Evolutionary conservation across 2,888 invertebrate species (phyloP).

Genomic region (Dexiosoma caninum): DNA sequence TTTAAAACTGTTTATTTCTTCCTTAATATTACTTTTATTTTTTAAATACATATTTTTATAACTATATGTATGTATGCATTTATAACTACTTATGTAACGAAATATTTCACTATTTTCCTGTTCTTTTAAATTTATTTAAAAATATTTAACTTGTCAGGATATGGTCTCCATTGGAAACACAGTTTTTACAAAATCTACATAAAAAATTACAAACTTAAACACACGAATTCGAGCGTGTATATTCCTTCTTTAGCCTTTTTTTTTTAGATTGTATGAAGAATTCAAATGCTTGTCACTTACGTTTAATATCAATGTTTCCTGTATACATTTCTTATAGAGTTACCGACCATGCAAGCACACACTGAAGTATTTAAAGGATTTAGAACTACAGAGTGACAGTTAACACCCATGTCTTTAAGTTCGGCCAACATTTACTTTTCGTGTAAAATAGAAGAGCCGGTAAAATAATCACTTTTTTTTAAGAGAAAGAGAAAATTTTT

Average conservation of each 20-base stretch:
- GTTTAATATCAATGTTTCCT: constrained; percentile 34
- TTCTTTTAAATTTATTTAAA: constrained; percentile 6
- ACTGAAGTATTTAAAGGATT: neutral
- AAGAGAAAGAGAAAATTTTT: no score
- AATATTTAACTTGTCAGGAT: constrained; percentile 11
- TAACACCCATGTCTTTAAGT: neutral
- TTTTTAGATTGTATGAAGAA: constrained; percentile 35
- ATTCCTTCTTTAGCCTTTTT: neutral
- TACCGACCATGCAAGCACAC: neutral
- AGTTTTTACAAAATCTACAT: neutral
- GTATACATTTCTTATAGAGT: neutral
- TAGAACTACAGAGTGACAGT: neutral
- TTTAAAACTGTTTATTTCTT: no score
- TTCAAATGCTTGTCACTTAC: constrained; percentile 45
- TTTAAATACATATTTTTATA: no score
- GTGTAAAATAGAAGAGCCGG: no score
- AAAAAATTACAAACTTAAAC: neutral
- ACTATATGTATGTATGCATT: no score
- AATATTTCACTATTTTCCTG: no score
- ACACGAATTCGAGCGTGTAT: neutral
- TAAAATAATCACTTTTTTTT: no score
- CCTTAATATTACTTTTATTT: no score
- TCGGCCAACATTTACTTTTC: neutral
- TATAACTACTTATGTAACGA: no score
- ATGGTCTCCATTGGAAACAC: neutral